Base-by-base conservation (phyloP, 2,797 vertebrate species). In the Phrynocephalus forsythii region DNA sequence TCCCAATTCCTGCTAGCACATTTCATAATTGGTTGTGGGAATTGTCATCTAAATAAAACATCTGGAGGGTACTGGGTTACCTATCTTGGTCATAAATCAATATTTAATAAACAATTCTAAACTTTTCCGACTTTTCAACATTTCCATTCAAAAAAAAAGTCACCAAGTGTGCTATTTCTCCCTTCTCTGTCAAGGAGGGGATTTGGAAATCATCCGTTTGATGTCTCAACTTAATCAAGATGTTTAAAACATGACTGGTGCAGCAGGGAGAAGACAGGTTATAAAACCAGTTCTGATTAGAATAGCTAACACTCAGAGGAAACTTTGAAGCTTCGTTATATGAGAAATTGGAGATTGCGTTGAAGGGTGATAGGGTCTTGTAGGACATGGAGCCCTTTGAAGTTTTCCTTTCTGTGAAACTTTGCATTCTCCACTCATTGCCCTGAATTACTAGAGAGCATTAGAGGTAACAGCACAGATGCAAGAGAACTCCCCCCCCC, bases 201-300 rank as follows among this genome's bases (percentile, higher is more conserved):
- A 76, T 76, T 85, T 82, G 63, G 82, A 82, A 87, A 52, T 82
- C n/a, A 75, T 82, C 28, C 33, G 48, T 88, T 85, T 88, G 83
- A 88, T 88, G 76, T 85, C 83, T 82, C 78, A 88, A 78, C 66
- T 83, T 88, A 88, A 85, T 85, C 83, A 81, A 76, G 79, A 85
- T 30, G 20, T 82, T 85, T 89, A 85, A 85, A 89, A 85, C 79
- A 85, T 89, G 48, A 85, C 71, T 77, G 33, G 26, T 85, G 60
- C 63, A 82, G 71, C 63, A 76, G 30, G 63, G 28, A 82, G 44
- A 89, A 77, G 30, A 20, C 81, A 48, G 16, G 63, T 30, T 85
- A 76, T 82, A 82, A 89, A 89, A 77, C 83, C 48, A 77, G 79
- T 82, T 89, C 84, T 89, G 79, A 82, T 89, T 82, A 85, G 79